Conservation (phyloP, 2,113 vertebrate genomes). For the Corvus hawaiiensis region DNA sequence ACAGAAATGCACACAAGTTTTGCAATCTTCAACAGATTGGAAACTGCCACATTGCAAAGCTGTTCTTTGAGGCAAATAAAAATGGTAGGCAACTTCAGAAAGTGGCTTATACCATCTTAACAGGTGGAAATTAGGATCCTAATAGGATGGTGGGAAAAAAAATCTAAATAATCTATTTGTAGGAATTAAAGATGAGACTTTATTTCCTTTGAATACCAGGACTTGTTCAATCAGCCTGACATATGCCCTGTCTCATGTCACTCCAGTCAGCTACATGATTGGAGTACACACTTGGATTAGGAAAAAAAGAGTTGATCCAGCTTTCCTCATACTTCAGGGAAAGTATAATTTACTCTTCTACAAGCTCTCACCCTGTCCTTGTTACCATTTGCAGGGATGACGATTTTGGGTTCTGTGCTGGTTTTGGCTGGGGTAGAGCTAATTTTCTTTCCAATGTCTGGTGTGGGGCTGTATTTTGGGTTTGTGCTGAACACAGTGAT, state of each 20-base stretch:
- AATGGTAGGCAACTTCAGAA: neutral
- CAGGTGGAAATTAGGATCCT: neutral
- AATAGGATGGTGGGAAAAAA: neutral
- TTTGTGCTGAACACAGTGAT: neutral
- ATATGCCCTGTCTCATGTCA: neutral
- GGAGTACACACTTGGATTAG: neutral
- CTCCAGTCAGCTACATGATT: neutral
- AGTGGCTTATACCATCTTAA: neutral
- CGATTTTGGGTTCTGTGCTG: neutral
- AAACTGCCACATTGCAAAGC: neutral
- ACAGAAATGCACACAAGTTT: neutral
- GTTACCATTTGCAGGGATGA: neutral
- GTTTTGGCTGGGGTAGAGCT: neutral
- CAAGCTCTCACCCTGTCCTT: neutral
- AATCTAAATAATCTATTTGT: neutral
- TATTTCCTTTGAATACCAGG: neutral
- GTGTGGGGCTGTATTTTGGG: neutral
- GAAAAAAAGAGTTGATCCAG: neutral
- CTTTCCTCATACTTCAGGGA: neutral
- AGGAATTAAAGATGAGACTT: neutral
- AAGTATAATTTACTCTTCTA: neutral
- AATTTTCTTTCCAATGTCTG: neutral
- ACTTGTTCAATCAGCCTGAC: neutral
- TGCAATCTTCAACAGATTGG: neutral
- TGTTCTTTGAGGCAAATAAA: neutral